Evolutionary conservation across 2,888 invertebrate species (phyloP).

Genomic region (Liodrosophila aerea): DNA sequence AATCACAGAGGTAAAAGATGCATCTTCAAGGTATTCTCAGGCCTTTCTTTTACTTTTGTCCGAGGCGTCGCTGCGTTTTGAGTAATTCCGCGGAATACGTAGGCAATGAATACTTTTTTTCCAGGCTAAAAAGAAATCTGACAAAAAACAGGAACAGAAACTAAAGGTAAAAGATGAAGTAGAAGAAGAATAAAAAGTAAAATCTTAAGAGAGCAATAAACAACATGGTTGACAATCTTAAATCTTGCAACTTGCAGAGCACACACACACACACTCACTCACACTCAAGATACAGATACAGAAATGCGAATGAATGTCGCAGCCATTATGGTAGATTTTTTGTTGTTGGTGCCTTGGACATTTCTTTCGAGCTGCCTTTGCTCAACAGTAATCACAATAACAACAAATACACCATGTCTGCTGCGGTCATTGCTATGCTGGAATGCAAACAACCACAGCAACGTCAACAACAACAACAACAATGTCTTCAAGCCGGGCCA

Average conservation of each 20-base stretch:
- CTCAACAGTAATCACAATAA: constrained; percentile 58
- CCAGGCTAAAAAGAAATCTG: constrained; percentile 25
- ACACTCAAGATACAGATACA: constrained; percentile 58
- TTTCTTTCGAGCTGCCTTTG: constrained; percentile 55
- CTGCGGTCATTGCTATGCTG: constrained; percentile 74
- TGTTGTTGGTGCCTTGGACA: constrained; percentile 38
- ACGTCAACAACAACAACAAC: constrained; percentile 6
- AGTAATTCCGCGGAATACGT: constrained; percentile 67
- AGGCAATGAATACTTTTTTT: constrained; percentile 26
- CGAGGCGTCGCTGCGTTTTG: constrained; percentile 53
- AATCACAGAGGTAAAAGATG: constrained; percentile 48
- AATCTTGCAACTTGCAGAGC: constrained; percentile 69
- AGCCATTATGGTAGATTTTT: constrained; percentile 64
- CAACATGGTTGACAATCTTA: constrained; percentile 79
- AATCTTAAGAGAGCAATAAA: constrained; percentile 77
- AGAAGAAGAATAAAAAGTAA: constrained; percentile 48
- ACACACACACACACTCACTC: constrained; percentile 25
- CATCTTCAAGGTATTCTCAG: constrained; percentile 1
- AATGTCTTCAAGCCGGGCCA: constrained; percentile 43
- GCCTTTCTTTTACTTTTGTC: constrained; percentile 38
- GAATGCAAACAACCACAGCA: constrained; percentile 58
- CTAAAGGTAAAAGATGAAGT: constrained; percentile 16
- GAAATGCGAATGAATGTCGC: constrained; percentile 75
- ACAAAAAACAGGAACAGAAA: constrained; percentile 9
- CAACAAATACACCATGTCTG: constrained; percentile 52